A percentile compares a stretch with the other conserved stretches of the same genome.
Conservation (phyloP, 2,797 vertebrate species). For the Sebastes nivosus region DNA sequence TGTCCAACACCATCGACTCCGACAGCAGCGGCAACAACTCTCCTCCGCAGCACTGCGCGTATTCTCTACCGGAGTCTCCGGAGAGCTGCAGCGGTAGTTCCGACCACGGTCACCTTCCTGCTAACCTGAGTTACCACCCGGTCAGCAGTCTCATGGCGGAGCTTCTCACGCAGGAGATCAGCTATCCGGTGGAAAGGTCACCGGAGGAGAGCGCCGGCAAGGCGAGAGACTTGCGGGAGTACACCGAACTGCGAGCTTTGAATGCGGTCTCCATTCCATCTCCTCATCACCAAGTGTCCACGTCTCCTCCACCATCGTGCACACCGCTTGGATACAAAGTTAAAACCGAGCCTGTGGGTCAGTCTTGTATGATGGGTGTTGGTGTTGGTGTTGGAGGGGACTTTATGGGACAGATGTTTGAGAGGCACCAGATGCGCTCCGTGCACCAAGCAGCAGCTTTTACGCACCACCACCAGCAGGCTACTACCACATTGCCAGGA, state of each 20-base stretch:
- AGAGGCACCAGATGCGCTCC: slow-evolving; percentile 74
- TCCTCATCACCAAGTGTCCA: slow-evolving; percentile 61
- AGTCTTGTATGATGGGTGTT: slow-evolving; percentile 85
- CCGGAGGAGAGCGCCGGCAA: slow-evolving; percentile 69
- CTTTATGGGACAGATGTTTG: slow-evolving; percentile 78
- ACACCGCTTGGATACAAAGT: slow-evolving; percentile 82
- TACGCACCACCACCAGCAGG: slow-evolving; percentile 74
- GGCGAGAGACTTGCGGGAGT: slow-evolving; percentile 78
- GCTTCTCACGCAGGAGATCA: slow-evolving; percentile 86
- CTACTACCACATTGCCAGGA: slow-evolving; percentile 15
- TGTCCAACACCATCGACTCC: slow-evolving; percentile 85
- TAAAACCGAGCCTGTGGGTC: slow-evolving; percentile 85
- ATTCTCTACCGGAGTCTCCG: slow-evolving; percentile 89
- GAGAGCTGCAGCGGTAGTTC: slow-evolving; percentile 87
- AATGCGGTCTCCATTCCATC: slow-evolving; percentile 35
- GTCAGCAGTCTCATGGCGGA: slow-evolving; percentile 88
- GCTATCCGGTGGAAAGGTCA: slow-evolving; percentile 64
- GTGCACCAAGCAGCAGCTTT: slow-evolving; percentile 56
- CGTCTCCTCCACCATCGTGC: slow-evolving; percentile 31
- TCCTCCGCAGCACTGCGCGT: slow-evolving; percentile 67
- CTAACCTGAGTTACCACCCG: slow-evolving; percentile 67
- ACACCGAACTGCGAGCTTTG: slow-evolving; percentile 85
- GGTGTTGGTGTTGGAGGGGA: slow-evolving; percentile 47
- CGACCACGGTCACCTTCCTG: slow-evolving; percentile 63
- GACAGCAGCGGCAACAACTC: slow-evolving; percentile 48